Percentiles rank a stretch among this genome's conserved stretches.
phyloP scores from a whole-genome alignment of 2,113 vertebrate species.

The Peromyscus californicus region DNA sequence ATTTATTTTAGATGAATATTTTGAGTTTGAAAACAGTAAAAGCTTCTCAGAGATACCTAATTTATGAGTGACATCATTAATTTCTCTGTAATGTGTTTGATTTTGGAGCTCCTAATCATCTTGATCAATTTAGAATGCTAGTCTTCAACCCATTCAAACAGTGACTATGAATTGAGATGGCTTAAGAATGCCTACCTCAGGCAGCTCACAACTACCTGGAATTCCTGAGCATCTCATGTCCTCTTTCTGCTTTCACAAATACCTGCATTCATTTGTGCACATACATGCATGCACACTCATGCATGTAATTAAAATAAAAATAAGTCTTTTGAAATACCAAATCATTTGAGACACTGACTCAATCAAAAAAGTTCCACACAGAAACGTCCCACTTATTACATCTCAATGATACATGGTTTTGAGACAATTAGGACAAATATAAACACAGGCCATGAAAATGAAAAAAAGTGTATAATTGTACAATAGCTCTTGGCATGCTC shows the following conservation, averaged over 20 bases:
- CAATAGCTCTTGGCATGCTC: background rate
- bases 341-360: background rate
- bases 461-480: conserved; percentile 15
- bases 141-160: background rate
- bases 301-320: background rate
- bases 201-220: background rate
- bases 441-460: conserved; percentile 8
- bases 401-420: background rate
- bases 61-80: conserved; percentile 37
- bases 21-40: conserved; percentile 11
- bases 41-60: background rate
- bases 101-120: conserved; percentile 11
- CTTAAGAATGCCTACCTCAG: background rate
- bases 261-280: background rate
- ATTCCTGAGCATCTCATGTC: background rate
- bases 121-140: conserved; percentile 3
- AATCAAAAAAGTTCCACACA: conserved; percentile 26
- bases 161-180: background rate
- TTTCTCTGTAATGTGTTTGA: conserved; percentile 30
- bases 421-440: conserved; percentile 27
- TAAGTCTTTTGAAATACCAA: background rate
- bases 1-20: conserved; percentile 48
- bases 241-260: background rate
- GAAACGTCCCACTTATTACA: conserved; percentile 1
- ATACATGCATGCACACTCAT: background rate